phyloP scores from a whole-genome alignment of 2,888 invertebrate species.

The Teleiodes luculella region DNA sequence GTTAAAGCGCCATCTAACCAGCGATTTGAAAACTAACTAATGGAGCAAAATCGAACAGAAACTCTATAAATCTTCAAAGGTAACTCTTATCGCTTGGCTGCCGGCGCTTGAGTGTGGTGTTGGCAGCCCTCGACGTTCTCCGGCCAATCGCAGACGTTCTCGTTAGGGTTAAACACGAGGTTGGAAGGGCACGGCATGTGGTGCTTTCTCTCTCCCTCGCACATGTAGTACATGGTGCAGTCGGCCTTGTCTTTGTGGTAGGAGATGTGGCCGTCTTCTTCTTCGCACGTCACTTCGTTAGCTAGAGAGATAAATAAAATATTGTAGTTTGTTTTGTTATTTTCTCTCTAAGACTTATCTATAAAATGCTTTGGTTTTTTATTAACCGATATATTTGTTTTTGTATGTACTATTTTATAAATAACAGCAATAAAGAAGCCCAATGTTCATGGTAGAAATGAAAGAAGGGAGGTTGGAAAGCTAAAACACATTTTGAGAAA shows the following conservation, averaged over 20 bases:
- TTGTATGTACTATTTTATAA: no score
- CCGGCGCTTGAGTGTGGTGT: constrained; percentile 74
- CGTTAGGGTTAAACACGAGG: constrained; percentile 94
- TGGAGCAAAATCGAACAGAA: constrained; percentile 32
- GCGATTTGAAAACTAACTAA: no score
- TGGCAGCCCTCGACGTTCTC: constrained; percentile 93
- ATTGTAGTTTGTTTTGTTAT: no score
- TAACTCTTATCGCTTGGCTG: constrained; percentile 58
- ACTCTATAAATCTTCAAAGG: constrained; percentile 25
- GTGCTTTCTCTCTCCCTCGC: constrained; percentile 95
- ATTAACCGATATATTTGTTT: no score
- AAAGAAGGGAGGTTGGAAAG: no score
- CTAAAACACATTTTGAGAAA: no score
- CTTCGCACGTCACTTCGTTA: constrained; percentile 92
- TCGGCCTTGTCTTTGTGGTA: constrained; percentile 94
- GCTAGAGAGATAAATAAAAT: constrained; percentile 74
- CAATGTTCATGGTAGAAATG: no score
- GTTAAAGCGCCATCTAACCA: no score
- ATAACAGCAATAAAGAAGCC: no score
- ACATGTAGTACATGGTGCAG: constrained; percentile 97
- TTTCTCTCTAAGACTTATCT: no score
- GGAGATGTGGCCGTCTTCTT: constrained; percentile 96
- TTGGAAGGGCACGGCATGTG: constrained; percentile 97
- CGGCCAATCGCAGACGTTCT: constrained; percentile 97
- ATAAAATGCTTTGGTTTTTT: no score